These are phyloP conservation scores for Notolepis coatsorum DNA, from an alignment of 2,797 vertebrate species.

Conservation along the genomic window DNA sequence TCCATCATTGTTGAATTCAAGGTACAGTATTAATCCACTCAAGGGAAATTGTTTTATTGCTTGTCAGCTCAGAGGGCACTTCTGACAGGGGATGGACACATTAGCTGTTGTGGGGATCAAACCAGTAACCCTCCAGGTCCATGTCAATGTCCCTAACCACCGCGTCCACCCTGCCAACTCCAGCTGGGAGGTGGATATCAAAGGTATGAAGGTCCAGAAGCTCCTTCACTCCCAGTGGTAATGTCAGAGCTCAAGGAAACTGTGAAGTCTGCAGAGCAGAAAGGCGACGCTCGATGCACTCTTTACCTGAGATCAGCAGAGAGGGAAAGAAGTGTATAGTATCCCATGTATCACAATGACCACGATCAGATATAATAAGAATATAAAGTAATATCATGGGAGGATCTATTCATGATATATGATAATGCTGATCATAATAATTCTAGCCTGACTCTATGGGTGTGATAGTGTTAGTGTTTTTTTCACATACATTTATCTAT, in stretches of 20 bases:
- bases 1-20: conserved; percentile 31
- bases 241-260: conserved; percentile 67
- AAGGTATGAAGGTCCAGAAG: conserved; percentile 13
- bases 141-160: no score
- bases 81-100: no score
- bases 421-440: background rate
- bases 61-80: no score
- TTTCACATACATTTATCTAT: conserved; percentile 90
- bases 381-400: background rate
- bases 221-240: conserved; percentile 19
- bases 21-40: no score
- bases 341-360: background rate
- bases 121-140: no score
- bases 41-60: no score
- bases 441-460: background rate
- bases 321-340: conserved; percentile 13
- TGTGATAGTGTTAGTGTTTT: conserved; percentile 1
- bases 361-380: background rate
- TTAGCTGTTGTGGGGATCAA: no score
- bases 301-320: conserved; percentile 84
- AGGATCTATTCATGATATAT: no score
- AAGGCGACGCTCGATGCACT: conserved; percentile 92
- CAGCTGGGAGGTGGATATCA: conserved; percentile 18
- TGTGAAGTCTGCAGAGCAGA: conserved; percentile 85
- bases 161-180: no score